Base-by-base conservation (phyloP, 2,113 vertebrate species). In the Chloroceryle aenea region DNA sequence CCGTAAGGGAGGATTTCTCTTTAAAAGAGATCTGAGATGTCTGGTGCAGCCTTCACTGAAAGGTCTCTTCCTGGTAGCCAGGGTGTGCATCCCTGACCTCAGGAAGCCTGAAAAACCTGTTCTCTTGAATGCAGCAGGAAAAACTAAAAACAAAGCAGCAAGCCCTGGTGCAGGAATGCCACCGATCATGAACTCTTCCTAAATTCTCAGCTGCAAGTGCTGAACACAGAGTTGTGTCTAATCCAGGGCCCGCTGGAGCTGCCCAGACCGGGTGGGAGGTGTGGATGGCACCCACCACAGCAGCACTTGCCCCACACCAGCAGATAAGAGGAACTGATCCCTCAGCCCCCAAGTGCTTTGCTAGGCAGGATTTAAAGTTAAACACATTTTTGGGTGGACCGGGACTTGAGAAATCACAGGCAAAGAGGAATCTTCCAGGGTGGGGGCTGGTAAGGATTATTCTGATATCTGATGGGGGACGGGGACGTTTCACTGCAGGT, bases 41-140 rank as follows among this genome's bases (percentile, higher is more conserved):
- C 38, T 3, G 2, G 23, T 15, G 53, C 66, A 36, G 76, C 9
- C 4, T 62, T 95, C 87, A 47, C 50, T 2, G n/a, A 73, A 67
- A 88, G 88, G 95, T 88, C 95, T 87, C 94, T 92, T 94, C 90
- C 95, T 58, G 90, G 95, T 62, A 90, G 90, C 7, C 43, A 81
- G 95, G 93, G 91, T 87, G 95, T 95, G 93, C 94, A 94, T 92
- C 95, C 94, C 95, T 93, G 96, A 96, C 93, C 93, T 87, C 89
- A 91, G 94, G 94, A 91, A 96, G 95, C 96, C 74, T 81, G 96
- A 96, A 95, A 97, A 97, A 95, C 94, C 95, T 94, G 96, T 94
- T 96, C 89, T 79, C 67, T 61, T 93, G 76, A 93, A 50, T 14
- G 73, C 55, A 92, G 88, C 86, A 92, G 92, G 94, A 95, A 95